A percentile compares a stretch with the other conserved stretches of the same genome.
Evolutionary conservation across 2,113 vertebrate species (phyloP).

Genomic region (Balaeniceps rex): DNA sequence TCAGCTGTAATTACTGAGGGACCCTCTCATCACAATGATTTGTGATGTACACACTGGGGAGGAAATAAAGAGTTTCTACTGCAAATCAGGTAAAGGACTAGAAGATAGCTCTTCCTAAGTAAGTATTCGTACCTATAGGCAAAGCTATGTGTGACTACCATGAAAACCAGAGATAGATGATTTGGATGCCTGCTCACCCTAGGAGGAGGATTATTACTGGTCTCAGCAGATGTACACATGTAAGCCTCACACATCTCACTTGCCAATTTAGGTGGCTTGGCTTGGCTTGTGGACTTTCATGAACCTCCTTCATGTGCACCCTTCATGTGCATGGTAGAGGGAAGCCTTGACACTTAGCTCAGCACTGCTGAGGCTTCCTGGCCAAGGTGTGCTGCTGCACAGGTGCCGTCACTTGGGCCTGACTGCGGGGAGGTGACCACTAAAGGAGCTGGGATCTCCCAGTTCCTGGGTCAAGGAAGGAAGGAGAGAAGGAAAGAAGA

Average conservation of each 20-base stretch:
- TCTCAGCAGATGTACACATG: rapidly evolving
- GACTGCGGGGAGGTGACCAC: neutral
- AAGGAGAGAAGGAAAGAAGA: neutral
- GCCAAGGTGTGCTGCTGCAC: neutral
- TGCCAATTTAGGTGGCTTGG: neutral
- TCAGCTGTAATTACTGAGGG: neutral
- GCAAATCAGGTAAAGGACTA: neutral
- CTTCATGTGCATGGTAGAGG: neutral
- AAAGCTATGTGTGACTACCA: neutral
- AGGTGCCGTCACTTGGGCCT: neutral
- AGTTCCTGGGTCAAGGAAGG: rapidly evolving
- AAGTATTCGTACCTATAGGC: neutral
- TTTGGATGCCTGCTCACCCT: neutral
- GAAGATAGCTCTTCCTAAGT: neutral
- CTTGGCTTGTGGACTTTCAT: neutral
- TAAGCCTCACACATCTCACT: neutral
- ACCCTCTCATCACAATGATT: neutral
- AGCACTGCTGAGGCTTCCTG: neutral
- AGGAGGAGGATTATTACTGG: neutral
- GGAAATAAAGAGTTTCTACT: neutral
- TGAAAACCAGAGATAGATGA: neutral
- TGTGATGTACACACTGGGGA: neutral
- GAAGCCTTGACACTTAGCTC: neutral
- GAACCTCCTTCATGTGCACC: neutral
- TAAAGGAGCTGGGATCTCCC: rapidly evolving